Percentiles rank a stretch among this genome's conserved stretches.
Conservation (phyloP, 2,888 invertebrate species). For the Punctoribates punctum region DNA sequence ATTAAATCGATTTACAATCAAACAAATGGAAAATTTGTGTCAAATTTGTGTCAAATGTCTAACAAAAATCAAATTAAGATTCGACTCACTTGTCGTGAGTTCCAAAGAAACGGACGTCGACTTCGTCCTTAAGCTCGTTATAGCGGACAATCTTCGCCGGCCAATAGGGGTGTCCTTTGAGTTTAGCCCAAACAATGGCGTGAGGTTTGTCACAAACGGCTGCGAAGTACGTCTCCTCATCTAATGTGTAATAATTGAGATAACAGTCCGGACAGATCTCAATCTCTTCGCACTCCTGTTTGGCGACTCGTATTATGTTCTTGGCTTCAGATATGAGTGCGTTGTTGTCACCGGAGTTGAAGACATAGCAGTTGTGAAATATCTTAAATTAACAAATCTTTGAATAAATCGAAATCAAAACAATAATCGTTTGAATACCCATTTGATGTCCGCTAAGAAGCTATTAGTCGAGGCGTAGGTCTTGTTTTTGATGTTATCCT, state of each 20-base stretch:
- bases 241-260: slow-evolving; percentile 65
- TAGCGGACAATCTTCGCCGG: slow-evolving; percentile 69
- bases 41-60: not conserved
- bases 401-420: not conserved
- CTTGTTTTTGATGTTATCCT: slow-evolving; percentile 68
- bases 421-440: not conserved
- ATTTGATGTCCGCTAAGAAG: slow-evolving; percentile 62
- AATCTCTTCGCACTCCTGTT: slow-evolving; percentile 84
- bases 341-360: slow-evolving; percentile 72
- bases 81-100: slow-evolving; percentile 70
- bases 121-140: slow-evolving; percentile 56
- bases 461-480: slow-evolving; percentile 81
- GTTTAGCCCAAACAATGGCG: slow-evolving; percentile 72
- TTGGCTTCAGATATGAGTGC: slow-evolving; percentile 73
- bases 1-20: too few relatives aligned
- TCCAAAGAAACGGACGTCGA: slow-evolving; percentile 90
- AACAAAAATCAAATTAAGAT: not conserved
- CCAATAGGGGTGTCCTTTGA: slow-evolving; percentile 96
- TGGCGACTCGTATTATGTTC: slow-evolving; percentile 73
- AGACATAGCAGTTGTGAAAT: slow-evolving; percentile 84
- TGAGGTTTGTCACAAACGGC: slow-evolving; percentile 69
- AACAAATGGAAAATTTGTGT: too few relatives aligned
- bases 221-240: slow-evolving; percentile 72
- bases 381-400: slow-evolving; percentile 58
- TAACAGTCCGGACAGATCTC: slow-evolving; percentile 92